Conservation (phyloP, 2,888 invertebrate species). For the Drosophila peninsularis region DNA sequence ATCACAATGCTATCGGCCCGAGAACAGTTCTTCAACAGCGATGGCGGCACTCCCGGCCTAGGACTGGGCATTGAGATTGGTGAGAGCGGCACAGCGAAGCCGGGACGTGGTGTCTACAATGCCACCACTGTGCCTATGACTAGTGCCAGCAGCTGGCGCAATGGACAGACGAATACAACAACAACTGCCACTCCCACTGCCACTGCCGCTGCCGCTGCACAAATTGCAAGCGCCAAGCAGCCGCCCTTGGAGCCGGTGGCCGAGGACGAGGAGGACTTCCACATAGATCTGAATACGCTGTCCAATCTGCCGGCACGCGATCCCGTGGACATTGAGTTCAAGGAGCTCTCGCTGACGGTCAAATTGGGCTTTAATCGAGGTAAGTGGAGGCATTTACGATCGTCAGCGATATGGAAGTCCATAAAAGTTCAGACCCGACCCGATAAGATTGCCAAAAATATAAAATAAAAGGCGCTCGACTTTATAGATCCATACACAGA, state of each 20-base stretch:
- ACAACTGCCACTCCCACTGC: conserved; percentile 13
- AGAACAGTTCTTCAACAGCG: conserved; percentile 76
- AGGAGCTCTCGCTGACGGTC: conserved; percentile 90
- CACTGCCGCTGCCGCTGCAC: conserved; percentile 10
- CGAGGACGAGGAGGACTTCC: conserved; percentile 53
- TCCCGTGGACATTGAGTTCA: conserved; percentile 90
- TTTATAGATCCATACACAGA: conserved; percentile 43
- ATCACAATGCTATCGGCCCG: conserved; percentile 73
- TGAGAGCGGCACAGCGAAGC: conserved; percentile 41
- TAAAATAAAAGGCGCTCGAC: conserved; percentile 16
- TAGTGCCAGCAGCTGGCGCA: conserved; percentile 54
- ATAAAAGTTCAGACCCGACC: conserved; percentile 48
- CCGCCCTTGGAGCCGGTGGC: conserved; percentile 53
- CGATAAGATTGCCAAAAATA: conserved; percentile 71
- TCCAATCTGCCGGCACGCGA: conserved; percentile 85
- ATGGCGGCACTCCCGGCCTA: conserved; percentile 58
- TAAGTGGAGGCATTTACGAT: conserved; percentile 82
- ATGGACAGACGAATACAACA: conserved; percentile 43
- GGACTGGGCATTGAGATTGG: conserved; percentile 76
- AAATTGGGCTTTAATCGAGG: conserved; percentile 90
- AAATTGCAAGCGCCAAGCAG: conserved; percentile 22
- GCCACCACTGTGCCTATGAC: conserved; percentile 75
- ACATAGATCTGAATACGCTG: conserved; percentile 66
- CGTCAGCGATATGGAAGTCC: conserved; percentile 20
- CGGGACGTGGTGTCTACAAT: conserved; percentile 73